Base-by-base conservation (phyloP, 2,113 vertebrate genomes). In the Caretta caretta region DNA sequence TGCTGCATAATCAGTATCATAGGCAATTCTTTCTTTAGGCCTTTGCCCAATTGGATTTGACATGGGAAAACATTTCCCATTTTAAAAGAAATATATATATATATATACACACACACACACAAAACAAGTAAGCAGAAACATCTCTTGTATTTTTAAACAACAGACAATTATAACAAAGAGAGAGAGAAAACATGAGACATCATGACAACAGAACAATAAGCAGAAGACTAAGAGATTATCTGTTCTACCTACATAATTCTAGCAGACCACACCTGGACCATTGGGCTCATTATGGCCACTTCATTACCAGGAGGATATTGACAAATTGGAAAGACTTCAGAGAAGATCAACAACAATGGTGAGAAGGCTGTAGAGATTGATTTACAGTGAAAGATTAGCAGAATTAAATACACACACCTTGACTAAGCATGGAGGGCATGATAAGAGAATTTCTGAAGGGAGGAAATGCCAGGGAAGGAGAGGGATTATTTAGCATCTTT, bases 1-100 rank as follows among this genome's bases (percentile, higher is more conserved):
- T 87, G 56, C 65, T 94, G 89, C 84, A 87, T 83, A 96, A 95
- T 88, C 72, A 86, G 72, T 49, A 92, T 16, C 78, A 94, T 29
- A 31, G 2, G 38, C 62, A 88, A 80, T 16, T 85, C 81, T 90
- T 95, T 78, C 69, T 85, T 90, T 78, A 84, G 54, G 9, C 51
- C 92, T 49, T 89, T 53, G 35, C 80, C 80, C 69, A 81, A 48
- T 25, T 78, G 35, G 4, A 31, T 65, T 79, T 93, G 49, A 86
- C 38, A 62, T 57, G 38, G 25, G 65, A 42, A 93, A 92, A 48
- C 72, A 22, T 88, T 1, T 76, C 10, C 65, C 75, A 35, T 86
- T 62, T 56, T 80, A 84, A 4, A 93, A 79, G 6, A 17, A 27
- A 86, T 49, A 91, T 42, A 31, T 54, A 19, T 3, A 80, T n/a